These are phyloP conservation scores for Megalopta genalis DNA, from an alignment of 1,140 invertebrate genomes.

Conservation along the genomic window DNA sequence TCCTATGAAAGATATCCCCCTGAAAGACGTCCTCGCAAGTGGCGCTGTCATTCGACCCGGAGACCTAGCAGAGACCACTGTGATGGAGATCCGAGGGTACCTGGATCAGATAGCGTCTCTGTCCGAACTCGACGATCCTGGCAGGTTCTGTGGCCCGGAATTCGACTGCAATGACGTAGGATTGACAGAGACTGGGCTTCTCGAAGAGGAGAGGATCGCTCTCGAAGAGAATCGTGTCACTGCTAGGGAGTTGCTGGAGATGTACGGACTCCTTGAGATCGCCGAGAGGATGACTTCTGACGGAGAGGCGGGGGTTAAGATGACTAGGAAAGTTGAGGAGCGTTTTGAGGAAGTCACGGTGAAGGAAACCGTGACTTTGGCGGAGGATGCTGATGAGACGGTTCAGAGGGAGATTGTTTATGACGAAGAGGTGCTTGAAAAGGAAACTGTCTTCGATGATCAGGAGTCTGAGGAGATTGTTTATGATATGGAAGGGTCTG, in stretches of 20 bases:
- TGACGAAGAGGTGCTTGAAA: not conserved
- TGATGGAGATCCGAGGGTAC: conserved; percentile 13
- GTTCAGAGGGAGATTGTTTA: not conserved
- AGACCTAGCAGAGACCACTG: conserved; percentile 8
- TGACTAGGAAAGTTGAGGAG: not conserved
- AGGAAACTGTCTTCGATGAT: not conserved
- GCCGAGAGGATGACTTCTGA: not conserved
- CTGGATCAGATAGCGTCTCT: conserved; percentile 20
- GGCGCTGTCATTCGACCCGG: conserved; percentile 17
- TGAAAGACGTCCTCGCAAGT: not conserved
- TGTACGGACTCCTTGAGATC: not conserved
- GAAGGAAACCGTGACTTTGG: not conserved
- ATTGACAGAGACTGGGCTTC: conserved; percentile 21
- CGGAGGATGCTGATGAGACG: not conserved
- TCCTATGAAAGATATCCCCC: too few species aligned
- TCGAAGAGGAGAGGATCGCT: conserved; percentile 27
- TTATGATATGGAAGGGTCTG: too few species aligned
- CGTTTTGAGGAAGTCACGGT: not conserved
- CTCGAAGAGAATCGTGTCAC: conserved; percentile 15
- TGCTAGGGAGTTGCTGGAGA: not conserved
- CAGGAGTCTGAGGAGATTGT: too few species aligned
- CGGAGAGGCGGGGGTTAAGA: not conserved
- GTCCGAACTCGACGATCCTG: conserved; percentile 44
- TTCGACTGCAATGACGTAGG: conserved; percentile 53
- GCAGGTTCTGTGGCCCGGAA: conserved; percentile 39